Evolutionary conservation across 2,797 vertebrate genomes (phyloP), one percentile per base, ranked within the genome.

Genomic region (Choloepus didactylus): DNA sequence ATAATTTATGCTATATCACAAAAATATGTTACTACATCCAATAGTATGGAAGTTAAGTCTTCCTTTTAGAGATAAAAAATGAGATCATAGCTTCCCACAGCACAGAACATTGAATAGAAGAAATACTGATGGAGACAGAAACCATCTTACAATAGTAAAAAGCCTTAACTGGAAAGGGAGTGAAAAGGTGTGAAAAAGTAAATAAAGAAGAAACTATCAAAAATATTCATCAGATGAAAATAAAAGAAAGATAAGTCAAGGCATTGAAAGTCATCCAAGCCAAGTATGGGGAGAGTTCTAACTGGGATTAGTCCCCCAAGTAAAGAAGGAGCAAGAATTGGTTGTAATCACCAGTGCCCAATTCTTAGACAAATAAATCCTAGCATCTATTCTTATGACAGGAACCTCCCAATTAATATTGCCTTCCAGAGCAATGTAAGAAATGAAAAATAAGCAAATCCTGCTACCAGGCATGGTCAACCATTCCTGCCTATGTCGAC

Each of bases 41-140:
- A 86, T 35, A 80, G 4, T 54, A n/a, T 82, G 7, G 3, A 91
- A 85, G 6, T 88, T 73, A 87, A 66, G 3, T 31, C 19, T 81
- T 97, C 67, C 77, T 82, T 76, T 66, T 15, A 80, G 67, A 84
- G 94, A 76, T 84, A 44, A 79, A 83, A 96, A 86, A 72, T 41
- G 11, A 96, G 23, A 46, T 80, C 75, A 81, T 84, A 84, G 10
- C 60, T 96, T 7, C 41, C 25, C 31, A 51, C 8, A 54, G 54
- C 79, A 84, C 70, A 95, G 60, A 96, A 86, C 31, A 87, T 18
- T 76, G 59, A 62, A 69, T 7, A 76, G 19, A 88, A 84, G 44
- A 76, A 84, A 81, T 51, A 0, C 3, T 44, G 23, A 87, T 87
- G 66, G 54, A 84, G 41, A 15, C 38, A 84, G 59, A 95, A 92